Evolutionary conservation across 2,888 invertebrate species (phyloP).

Genomic region (Cataglyphis cursor): DNA sequence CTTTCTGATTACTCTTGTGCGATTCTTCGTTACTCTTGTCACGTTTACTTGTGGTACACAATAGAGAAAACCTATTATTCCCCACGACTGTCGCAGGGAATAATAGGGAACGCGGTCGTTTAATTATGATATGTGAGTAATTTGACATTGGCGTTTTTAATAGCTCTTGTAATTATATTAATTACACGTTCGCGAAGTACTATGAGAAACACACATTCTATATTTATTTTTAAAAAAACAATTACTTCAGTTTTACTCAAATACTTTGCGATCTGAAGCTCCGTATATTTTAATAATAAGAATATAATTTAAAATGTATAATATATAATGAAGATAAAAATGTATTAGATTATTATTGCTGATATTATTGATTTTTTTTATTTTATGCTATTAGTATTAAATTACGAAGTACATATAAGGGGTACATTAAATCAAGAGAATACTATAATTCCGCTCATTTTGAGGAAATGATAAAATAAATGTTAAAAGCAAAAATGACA

Average conservation of each 20-base stretch:
- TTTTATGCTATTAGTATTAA: not conserved
- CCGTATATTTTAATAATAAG: not conserved
- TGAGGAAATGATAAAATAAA: not conserved
- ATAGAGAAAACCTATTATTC: constrained; percentile 41
- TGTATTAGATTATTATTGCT: too few relatives aligned
- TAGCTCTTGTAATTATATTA: not conserved
- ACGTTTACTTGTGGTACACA: constrained; percentile 19
- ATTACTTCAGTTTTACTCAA: not conserved
- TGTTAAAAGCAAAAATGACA: not conserved
- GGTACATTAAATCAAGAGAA: not conserved
- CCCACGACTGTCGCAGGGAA: not conserved
- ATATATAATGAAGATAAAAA: too few relatives aligned
- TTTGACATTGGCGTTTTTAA: constrained; percentile 33
- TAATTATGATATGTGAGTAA: constrained; percentile 29
- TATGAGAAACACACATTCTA: not conserved
- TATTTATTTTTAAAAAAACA: not conserved
- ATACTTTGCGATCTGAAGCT: not conserved
- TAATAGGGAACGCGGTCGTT: constrained; percentile 14
- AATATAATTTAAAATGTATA: not conserved
- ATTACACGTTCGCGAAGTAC: not conserved
- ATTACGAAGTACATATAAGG: not conserved
- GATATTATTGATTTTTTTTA: too few relatives aligned
- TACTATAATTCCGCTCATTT: not conserved
- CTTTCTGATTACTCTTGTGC: constrained; percentile 34
- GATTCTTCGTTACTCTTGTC: constrained; percentile 20